Percentiles rank a stretch among this genome's conserved stretches.
These are phyloP conservation scores for Allophyes oxyacanthae DNA, from an alignment of 2,888 invertebrate genomes.

Conservation along the genomic window DNA sequence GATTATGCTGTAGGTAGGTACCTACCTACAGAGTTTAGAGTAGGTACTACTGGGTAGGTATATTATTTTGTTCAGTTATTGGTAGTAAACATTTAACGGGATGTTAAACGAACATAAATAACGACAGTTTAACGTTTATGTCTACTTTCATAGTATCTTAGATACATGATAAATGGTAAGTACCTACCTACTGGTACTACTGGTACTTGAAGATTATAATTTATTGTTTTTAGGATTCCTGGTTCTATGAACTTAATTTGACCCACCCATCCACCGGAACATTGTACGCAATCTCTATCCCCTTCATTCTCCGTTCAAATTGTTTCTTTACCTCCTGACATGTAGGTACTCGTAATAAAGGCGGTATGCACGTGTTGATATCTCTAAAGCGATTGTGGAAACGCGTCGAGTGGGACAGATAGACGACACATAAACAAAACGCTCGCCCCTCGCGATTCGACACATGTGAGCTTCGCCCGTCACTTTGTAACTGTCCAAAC, in stretches of 20 bases:
- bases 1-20: conserved; percentile 33
- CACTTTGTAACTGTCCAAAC: conserved; percentile 60
- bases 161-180: conserved; percentile 20
- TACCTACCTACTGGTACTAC: too few species aligned
- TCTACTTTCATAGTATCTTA: conserved; percentile 32
- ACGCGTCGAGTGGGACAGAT: conserved; percentile 48
- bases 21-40: too few species aligned
- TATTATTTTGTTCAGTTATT: conserved; percentile 39
- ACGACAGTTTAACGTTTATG: conserved; percentile 38
- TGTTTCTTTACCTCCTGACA: conserved; percentile 7
- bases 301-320: conserved; percentile 15
- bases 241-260: too few species aligned
- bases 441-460: conserved; percentile 32
- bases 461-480: conserved; percentile 58
- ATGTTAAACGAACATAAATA: conserved; percentile 31
- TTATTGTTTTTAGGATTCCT: too few species aligned
- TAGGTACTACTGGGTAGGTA: conserved; percentile 16
- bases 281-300: conserved; percentile 1
- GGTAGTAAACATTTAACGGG: conserved; percentile 40
- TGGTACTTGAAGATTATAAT: too few species aligned
- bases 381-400: conserved; percentile 33
- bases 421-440: conserved; percentile 56
- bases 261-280: too few species aligned
- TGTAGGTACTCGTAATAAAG: conserved; percentile 24
- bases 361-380: conserved; percentile 36